These are phyloP conservation scores for Teleopsis dalmanni DNA, from an alignment of 1,140 invertebrate genomes.

Conservation along the genomic window DNA sequence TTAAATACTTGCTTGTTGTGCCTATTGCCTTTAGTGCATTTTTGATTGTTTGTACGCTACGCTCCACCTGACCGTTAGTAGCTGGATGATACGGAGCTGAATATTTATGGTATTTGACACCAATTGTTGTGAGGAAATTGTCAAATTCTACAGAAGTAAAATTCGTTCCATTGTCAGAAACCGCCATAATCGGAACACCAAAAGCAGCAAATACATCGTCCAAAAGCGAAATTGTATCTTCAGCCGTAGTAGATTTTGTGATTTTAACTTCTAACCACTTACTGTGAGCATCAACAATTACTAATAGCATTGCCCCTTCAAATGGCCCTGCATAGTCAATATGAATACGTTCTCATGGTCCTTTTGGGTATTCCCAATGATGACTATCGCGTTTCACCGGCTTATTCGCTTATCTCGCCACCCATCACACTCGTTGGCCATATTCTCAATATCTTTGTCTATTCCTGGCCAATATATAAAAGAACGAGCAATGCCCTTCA, in stretches of 20 bases:
- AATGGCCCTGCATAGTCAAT: constrained; percentile 2
- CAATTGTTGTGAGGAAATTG: background rate
- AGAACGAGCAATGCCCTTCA: background rate
- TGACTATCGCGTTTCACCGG: background rate
- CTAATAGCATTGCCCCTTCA: background rate
- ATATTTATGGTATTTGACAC: background rate
- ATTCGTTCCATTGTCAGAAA: constrained; percentile 19
- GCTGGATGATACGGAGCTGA: background rate
- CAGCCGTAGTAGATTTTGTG: background rate
- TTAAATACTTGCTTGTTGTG: background rate
- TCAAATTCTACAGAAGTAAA: constrained; percentile 13
- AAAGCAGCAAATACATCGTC: constrained; percentile 15
- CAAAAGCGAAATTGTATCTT: background rate
- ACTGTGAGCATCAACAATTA: constrained; percentile 3
- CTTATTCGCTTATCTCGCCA: background rate
- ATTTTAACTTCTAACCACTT: constrained; percentile 8
- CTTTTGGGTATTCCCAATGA: background rate
- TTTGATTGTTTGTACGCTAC: background rate
- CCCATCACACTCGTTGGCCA: background rate
- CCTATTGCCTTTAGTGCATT: background rate
- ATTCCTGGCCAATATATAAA: constrained; percentile 46
- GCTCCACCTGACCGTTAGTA: background rate
- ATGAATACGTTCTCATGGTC: background rate
- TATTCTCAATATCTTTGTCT: constrained; percentile 40
- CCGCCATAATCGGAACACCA: constrained; percentile 17